Base-by-base conservation (phyloP, 2,113 vertebrate species). In the Hippocampus comes region DNA sequence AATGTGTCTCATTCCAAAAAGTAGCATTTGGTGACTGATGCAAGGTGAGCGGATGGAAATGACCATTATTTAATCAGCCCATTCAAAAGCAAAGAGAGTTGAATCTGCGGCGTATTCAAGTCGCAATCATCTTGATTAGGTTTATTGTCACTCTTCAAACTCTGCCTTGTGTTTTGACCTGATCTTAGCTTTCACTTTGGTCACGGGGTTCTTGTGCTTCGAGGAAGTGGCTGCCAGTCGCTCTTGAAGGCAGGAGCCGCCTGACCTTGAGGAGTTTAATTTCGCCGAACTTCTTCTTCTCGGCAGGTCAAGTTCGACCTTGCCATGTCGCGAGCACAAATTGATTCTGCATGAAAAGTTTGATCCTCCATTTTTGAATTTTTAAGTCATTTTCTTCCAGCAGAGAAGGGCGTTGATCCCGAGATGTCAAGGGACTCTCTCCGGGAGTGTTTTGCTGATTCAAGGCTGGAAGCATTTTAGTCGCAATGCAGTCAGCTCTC, bases 181-280 rank as follows among this genome's bases (percentile, higher is more conserved):
- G 53, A 55, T 55, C 21, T 55, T 38, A 27, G 46, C 42, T 60
- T 23, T 42, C n/a, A 20, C 12, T 73, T 27, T 21, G 63, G 34
- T 30, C 3, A 46, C 17, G 57, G 59, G 64, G 80, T 73, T 71
- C 70, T 78, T 57, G 75, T 78, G 41, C 41, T 72, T 5, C 72
- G 20, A 55, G 60, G 38, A 17, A 68, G 72, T 72, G 71, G 67
- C 63, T 27, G 34, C 66, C 64, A 23, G 30, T 55, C 5, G 14
- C 63, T 71, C 71, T 70, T 65, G 27, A 42, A 69, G 61, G 71
- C 34, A 51, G 59, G 27, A 60, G 65, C 0, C 1, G n/a, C 14
- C 25, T 74, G 12, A 59, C 68, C 72, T 83, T 64, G 42, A 67
- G 23, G 43, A 60, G 73, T 83, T 82, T 70, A 75, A 82, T 76